These are phyloP conservation scores for Drosophila takahashii DNA, from an alignment of 1,140 invertebrate species.

Conservation along the genomic window DNA sequence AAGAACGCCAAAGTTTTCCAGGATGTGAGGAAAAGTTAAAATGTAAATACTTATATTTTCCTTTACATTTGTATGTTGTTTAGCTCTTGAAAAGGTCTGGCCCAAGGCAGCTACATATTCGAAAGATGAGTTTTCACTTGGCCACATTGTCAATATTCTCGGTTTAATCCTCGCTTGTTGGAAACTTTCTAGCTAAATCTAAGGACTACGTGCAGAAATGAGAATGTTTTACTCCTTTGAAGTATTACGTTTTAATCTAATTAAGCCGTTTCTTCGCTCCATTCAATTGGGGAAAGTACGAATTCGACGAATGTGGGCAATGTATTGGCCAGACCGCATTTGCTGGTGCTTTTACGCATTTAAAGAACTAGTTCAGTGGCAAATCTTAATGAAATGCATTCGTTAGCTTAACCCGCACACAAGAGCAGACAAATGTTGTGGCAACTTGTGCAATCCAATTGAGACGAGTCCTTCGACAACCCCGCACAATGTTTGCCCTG, in stretches of 20 bases:
- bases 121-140: neutral
- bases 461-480: constrained; percentile 28
- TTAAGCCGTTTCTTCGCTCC: constrained; percentile 2
- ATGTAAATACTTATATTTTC: no score
- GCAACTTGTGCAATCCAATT: constrained; percentile 74
- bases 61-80: neutral
- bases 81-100: neutral
- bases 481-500: constrained; percentile 61
- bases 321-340: constrained; percentile 8
- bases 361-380: constrained; percentile 22
- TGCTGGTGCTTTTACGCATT: constrained; percentile 17
- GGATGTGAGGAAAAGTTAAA: no score
- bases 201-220: no score
- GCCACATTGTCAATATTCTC: constrained; percentile 8
- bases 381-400: constrained; percentile 65
- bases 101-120: neutral
- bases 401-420: constrained; percentile 38
- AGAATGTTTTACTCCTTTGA: neutral
- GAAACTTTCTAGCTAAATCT: neutral
- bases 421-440: constrained; percentile 61
- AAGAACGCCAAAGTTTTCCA: neutral
- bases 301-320: neutral
- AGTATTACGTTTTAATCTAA: constrained; percentile 15
- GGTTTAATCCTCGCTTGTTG: neutral
- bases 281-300: neutral